Percentiles rank a stretch among this genome's conserved stretches.
These are phyloP conservation scores for Glyphotaelius pellucidus DNA, from an alignment of 2,888 invertebrate species.

Conservation along the genomic window DNA sequence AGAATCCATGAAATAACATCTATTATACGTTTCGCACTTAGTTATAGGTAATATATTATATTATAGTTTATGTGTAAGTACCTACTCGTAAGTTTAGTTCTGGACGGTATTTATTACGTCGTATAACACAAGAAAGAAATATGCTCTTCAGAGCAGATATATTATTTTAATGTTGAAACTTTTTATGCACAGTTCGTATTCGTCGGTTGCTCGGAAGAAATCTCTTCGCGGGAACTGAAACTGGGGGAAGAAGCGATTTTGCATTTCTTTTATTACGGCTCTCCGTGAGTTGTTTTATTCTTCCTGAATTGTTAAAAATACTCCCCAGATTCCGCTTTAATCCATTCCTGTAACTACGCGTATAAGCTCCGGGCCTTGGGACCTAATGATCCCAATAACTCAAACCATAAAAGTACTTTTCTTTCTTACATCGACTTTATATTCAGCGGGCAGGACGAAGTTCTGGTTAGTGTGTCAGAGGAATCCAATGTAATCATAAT, in stretches of 20 bases:
- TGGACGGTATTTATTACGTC: not conserved
- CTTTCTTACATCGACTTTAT: slow-evolving; percentile 48
- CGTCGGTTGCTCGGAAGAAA: not conserved
- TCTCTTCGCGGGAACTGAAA: slow-evolving; percentile 5
- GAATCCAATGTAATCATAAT: not conserved
- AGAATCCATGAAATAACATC: not conserved
- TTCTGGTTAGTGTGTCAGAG: slow-evolving; percentile 21
- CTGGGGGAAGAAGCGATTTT: slow-evolving; percentile 28
- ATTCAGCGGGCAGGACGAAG: slow-evolving; percentile 37
- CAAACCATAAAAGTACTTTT: slow-evolving; percentile 58
- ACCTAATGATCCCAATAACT: slow-evolving; percentile 60
- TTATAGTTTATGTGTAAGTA: not conserved
- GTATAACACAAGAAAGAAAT: slow-evolving; percentile 2
- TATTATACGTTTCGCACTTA: not conserved
- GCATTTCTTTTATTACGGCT: slow-evolving; percentile 36
- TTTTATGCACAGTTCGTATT: not conserved
- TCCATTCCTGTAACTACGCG: slow-evolving; percentile 44
- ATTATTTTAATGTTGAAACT: slow-evolving; percentile 2
- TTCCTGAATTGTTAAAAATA: slow-evolving; percentile 34
- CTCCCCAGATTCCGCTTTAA: slow-evolving; percentile 38
- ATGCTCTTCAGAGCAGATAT: not conserved
- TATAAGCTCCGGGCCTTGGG: slow-evolving; percentile 23
- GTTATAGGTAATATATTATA: slow-evolving; percentile 2
- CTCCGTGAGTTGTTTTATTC: slow-evolving; percentile 31
- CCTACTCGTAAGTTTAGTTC: not conserved